Evolutionary conservation across 2,888 invertebrate species (phyloP).

Genomic region (Agriopis marginaria): DNA sequence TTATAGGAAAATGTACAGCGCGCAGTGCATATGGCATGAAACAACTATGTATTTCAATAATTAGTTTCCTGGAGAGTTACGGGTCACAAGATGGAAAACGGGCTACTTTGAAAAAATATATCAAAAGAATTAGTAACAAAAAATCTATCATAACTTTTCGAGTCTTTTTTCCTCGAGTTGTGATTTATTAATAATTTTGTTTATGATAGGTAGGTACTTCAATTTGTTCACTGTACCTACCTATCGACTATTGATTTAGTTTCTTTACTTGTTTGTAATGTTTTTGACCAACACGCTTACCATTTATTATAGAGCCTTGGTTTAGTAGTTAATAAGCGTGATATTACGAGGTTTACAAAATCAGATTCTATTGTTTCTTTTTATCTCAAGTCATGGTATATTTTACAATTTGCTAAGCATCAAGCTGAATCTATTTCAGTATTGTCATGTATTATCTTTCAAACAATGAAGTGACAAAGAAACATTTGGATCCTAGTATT

Average conservation of each 20-base stretch:
- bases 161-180: not conserved
- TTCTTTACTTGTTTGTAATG: not conserved
- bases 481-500: not conserved
- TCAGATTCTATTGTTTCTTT: conserved; percentile 24
- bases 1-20: conserved; percentile 46
- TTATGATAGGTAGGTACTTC: not conserved
- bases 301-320: not conserved
- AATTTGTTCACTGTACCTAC: not conserved
- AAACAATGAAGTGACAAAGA: conserved; percentile 15
- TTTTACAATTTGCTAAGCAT: conserved; percentile 25
- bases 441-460: conserved; percentile 21
- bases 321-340: not conserved
- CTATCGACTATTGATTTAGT: not conserved
- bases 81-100: too few relatives aligned
- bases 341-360: conserved; percentile 21
- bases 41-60: conserved; percentile 6
- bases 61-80: not conserved
- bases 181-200: not conserved
- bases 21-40: not conserved
- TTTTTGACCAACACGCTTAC: not conserved
- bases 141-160: not conserved
- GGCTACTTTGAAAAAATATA: too few relatives aligned
- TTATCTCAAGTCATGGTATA: conserved; percentile 10
- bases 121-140: too few relatives aligned
- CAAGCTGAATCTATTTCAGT: conserved; percentile 15